Evolutionary conservation across 2,797 vertebrate genomes (phyloP).

Genomic region (Heliangelus exortis): DNA sequence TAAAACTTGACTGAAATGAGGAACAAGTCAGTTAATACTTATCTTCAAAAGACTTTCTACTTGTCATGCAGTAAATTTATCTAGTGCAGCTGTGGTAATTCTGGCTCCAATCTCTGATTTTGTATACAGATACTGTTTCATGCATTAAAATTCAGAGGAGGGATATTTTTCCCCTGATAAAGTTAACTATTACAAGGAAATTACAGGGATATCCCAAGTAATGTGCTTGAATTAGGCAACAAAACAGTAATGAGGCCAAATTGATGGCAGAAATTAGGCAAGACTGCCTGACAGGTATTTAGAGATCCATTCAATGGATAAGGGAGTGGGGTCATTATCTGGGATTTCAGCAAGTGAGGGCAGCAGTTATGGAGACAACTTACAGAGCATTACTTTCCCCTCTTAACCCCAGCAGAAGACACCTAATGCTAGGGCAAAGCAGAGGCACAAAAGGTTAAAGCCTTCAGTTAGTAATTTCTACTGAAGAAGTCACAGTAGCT

Average conservation of each 20-base stretch:
- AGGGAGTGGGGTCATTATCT: neutral
- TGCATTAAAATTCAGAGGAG: neutral
- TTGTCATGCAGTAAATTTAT: neutral
- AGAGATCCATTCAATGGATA: neutral
- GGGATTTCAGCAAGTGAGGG: neutral
- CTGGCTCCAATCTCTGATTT: neutral
- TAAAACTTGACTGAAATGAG: neutral
- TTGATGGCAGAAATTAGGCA: slow-evolving; percentile 3
- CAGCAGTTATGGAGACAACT: neutral
- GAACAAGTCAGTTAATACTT: neutral
- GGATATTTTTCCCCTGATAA: neutral
- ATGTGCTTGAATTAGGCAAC: slow-evolving; percentile 33
- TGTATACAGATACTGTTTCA: neutral
- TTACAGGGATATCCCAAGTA: slow-evolving; percentile 9
- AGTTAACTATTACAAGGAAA: slow-evolving; percentile 29
- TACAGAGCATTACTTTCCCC: neutral
- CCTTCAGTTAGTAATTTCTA: neutral
- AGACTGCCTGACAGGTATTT: slow-evolving; percentile 25
- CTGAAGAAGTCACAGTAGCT: neutral
- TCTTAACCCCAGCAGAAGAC: neutral
- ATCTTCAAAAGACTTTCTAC: neutral
- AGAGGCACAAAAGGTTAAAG: neutral
- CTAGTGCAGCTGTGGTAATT: neutral
- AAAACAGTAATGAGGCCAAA: slow-evolving; percentile 40
- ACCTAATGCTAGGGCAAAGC: neutral